These are phyloP conservation scores for Taphrorychus bicolor DNA, from an alignment of 2,888 invertebrate species.

Conservation along the genomic window DNA sequence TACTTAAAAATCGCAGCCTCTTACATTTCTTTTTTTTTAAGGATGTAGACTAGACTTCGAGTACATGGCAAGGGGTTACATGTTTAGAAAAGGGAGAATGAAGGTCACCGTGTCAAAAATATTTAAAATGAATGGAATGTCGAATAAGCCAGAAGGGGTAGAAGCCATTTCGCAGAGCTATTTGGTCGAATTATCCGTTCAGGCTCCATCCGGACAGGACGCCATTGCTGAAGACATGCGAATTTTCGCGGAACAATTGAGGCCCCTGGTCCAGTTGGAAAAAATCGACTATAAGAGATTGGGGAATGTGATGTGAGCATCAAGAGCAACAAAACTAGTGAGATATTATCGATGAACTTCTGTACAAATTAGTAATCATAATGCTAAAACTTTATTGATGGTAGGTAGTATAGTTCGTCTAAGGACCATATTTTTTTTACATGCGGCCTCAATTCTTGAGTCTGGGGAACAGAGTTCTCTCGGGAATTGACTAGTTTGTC, in stretches of 20 bases:
- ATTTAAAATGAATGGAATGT: conserved; percentile 76
- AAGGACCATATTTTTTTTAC: no score
- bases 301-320: conserved; percentile 51
- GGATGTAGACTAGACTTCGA: conserved; percentile 88
- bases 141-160: conserved; percentile 70
- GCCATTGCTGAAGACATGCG: conserved; percentile 96
- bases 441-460: no score
- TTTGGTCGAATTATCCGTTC: conserved; percentile 89
- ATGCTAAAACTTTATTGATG: no score
- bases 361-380: no score
- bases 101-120: conserved; percentile 96
- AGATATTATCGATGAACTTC: no score
- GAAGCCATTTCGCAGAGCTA: conserved; percentile 93
- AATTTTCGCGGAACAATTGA: conserved; percentile 91
- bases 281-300: conserved; percentile 90
- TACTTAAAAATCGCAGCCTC: no score
- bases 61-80: conserved; percentile 89
- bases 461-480: no score
- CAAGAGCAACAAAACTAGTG: no score
- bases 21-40: conserved; percentile 4
- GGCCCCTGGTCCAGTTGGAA: conserved; percentile 89
- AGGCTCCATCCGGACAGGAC: conserved; percentile 91
- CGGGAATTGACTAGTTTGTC: no score
- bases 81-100: conserved; percentile 96
- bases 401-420: no score